Evolutionary conservation across 1,140 invertebrate genomes (phyloP).

Genomic region (Aphidius gifuensis): DNA sequence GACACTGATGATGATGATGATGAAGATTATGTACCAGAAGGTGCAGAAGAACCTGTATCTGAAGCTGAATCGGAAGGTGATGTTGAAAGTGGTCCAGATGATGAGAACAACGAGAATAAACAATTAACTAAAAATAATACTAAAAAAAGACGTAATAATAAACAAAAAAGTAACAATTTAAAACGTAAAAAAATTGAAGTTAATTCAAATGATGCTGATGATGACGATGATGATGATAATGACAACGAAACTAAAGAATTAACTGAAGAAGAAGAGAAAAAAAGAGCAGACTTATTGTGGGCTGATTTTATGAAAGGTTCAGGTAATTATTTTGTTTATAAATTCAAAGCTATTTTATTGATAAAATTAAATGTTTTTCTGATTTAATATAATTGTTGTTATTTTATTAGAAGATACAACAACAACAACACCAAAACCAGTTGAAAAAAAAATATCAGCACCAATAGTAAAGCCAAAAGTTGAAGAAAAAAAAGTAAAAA

Average conservation of each 20-base stretch:
- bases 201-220: constrained; percentile 9
- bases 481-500: constrained; percentile 46
- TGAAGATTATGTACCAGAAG: constrained; percentile 48
- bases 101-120: constrained; percentile 43
- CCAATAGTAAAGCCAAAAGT: constrained; percentile 32
- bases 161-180: constrained; percentile 13
- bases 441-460: constrained; percentile 30
- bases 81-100: constrained; percentile 39
- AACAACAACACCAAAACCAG: too few relatives aligned
- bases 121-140: constrained; percentile 19
- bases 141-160: constrained; percentile 18
- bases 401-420: too few relatives aligned
- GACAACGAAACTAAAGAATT: constrained; percentile 35
- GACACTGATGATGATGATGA: constrained; percentile 46
- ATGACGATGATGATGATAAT: constrained; percentile 14
- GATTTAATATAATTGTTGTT: too few relatives aligned
- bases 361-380: too few relatives aligned
- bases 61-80: constrained; percentile 46
- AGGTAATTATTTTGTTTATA: constrained; percentile 42
- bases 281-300: constrained; percentile 69
- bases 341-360: too few relatives aligned
- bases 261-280: constrained; percentile 63
- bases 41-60: constrained; percentile 38
- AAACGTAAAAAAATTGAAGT: constrained; percentile 12
- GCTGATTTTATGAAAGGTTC: constrained; percentile 72